A percentile compares a stretch with the other conserved stretches of the same genome.
Evolutionary conservation across 2,888 invertebrate genomes (phyloP).

Genomic region (Melolontha melolontha): DNA sequence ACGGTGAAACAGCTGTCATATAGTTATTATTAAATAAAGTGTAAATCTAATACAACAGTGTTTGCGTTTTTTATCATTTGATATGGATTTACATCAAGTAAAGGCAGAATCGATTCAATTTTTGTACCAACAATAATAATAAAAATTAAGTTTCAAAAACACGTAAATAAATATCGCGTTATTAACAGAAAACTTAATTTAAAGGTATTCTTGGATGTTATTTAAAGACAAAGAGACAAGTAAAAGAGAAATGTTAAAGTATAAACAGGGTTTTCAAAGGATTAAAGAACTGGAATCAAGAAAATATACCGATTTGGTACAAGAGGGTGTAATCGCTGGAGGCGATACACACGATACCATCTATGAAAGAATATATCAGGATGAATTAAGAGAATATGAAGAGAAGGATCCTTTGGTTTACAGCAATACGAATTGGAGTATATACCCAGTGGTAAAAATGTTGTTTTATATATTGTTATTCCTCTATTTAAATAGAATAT

Average conservation of each 20-base stretch:
- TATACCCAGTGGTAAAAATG: conserved; percentile 67
- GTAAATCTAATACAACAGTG: too few relatives aligned
- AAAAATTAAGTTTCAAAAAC: neutral
- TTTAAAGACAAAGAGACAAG: conserved; percentile 66
- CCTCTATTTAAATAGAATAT: neutral
- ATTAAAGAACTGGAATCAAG: conserved; percentile 57
- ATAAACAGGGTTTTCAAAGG: conserved; percentile 52
- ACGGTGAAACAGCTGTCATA: too few relatives aligned
- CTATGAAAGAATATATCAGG: conserved; percentile 63
- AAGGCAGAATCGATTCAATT: too few relatives aligned
- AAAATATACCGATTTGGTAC: conserved; percentile 54
- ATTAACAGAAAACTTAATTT: conserved; percentile 59
- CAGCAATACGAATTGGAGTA: conserved; percentile 62
- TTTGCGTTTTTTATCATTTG: too few relatives aligned
- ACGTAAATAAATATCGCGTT: neutral
- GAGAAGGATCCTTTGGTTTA: conserved; percentile 59
- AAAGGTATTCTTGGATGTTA: conserved; percentile 67
- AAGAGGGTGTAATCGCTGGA: conserved; percentile 58
- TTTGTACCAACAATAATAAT: too few relatives aligned
- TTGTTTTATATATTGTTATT: neutral
- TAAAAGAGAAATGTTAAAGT: conserved; percentile 52
- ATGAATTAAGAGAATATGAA: conserved; percentile 60
- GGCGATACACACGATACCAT: conserved; percentile 58
- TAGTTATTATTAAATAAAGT: too few relatives aligned
- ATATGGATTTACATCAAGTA: too few relatives aligned